Base-by-base conservation (phyloP, 2,113 vertebrate species). In the Lonchura striata region DNA sequence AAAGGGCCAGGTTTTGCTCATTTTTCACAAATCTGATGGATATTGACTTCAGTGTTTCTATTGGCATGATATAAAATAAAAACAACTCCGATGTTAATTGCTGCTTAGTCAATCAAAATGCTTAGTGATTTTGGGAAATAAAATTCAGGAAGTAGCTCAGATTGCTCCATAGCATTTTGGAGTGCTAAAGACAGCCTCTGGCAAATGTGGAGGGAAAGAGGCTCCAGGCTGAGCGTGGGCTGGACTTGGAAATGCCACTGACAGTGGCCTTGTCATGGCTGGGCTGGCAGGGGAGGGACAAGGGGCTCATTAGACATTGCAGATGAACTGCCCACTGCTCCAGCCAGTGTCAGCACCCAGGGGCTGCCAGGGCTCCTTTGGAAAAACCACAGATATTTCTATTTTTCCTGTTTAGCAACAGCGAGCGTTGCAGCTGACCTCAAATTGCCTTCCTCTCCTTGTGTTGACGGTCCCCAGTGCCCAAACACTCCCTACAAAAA, bases 31-130 rank as follows among this genome's bases (percentile, higher is more conserved):
- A 74, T 54, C 69, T 90, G 94, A 84, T 92, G 69, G 71, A n/a
- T 95, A 93, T 90, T 61, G 82, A 94, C 87, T 87, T 54, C 76
- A 96, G 77, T 76, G 84, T 95, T 96, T 94, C 78, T 87, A 56
- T 20, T 91, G 94, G 90, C 92, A 94, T 84, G 59, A 41, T 89
- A n/a, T 35, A 85, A 92, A 86, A 93, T 52, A 84, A 85, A 70
- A 86, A 60, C 89, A 92, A 53, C 77, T 53, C 76, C 4, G n/a
- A 50, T 71, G 82, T 69, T 95, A 94, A 94, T 95, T 96, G 76
- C 92, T 61, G 35, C 79, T 96, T 95, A 81, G 72, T 95, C 78
- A 91, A 90, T 94, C 90, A 77, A 88, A 96, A 83, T 42, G 72
- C 92, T 75, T 39, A 39, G 28, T 74, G 70, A 82, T 92, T 95